Base-by-base conservation (phyloP, 53 echinoderm and acorn worm genomes). In the Actinopyga echinites region DNA sequence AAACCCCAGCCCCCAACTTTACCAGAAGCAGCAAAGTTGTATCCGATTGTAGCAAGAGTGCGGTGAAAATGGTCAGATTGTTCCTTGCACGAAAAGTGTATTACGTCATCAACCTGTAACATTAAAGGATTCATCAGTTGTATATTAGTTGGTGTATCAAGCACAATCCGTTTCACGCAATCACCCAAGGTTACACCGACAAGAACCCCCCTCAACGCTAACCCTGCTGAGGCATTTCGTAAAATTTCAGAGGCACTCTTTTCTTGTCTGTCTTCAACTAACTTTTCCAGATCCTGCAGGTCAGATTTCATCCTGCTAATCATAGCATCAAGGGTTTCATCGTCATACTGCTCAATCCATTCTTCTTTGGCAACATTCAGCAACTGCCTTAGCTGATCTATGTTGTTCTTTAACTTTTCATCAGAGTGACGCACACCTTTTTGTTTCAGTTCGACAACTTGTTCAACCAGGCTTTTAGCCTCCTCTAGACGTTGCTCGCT, bases 41-140 rank as follows among this genome's bases (percentile, higher is more conserved):
- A 83, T 10, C 83, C 83, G 66, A 83, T 83, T 43, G 43, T 83
- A 67, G 35, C 68, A 66, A 83, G 52, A 45, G 83, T 36, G 20
- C 45, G 83, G 40, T 83, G 83, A 67, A 83, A 83, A 44, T 83
- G 24, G 52, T 83, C 83, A 43, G 83, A 83, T 45, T 83, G 66
- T 65, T 21, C 37, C 43, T 83, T 83, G 19, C 65, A 67, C 1
- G 83, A 83, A 29, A 83, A 83, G 30, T 65, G 64, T 0, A 40
- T 44, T 19, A 83, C 83, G 53, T 65, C 52, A 43, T 83, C 83
- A 52, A 83, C 67, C 52, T 83, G 83, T 32, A 23, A 8, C 83
- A 83, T 83, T 67, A 52, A 2, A 66, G 83, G 83, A 17, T 67
- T 83, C 83, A 83, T 83, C 37, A 65, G 45, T 24, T 21, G 36